Percentiles rank a stretch among this genome's conserved stretches.
Evolutionary conservation across 2,113 vertebrate genomes (phyloP).

Genomic region (Aramus guarauna): DNA sequence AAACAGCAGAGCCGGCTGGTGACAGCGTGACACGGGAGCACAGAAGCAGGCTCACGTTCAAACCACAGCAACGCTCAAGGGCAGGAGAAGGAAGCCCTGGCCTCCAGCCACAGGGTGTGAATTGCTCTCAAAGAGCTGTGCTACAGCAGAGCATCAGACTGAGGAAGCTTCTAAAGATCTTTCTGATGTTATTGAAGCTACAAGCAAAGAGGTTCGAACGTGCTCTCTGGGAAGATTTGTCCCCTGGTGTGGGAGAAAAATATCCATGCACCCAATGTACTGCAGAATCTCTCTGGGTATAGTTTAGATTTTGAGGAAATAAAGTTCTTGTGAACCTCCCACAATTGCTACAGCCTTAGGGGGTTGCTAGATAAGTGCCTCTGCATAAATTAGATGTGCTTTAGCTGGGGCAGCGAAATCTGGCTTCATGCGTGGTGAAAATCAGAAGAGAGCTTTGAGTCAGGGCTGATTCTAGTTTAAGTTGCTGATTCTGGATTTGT

Average conservation of each 20-base stretch:
- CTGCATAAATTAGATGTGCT: neutral
- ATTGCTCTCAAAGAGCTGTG: neutral
- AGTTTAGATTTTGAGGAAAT: neutral
- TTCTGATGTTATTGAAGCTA: neutral
- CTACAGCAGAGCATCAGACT: neutral
- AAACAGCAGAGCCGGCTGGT: neutral
- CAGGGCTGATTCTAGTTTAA: neutral
- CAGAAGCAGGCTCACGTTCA: neutral
- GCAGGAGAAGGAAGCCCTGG: neutral
- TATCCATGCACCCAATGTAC: neutral
- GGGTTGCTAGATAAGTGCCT: neutral
- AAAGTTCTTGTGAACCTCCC: neutral
- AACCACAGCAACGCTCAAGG: neutral
- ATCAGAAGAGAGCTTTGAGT: neutral
- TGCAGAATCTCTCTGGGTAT: neutral
- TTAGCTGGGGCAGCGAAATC: neutral
- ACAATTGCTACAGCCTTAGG: neutral
- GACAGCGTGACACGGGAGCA: neutral
- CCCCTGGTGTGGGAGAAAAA: neutral
- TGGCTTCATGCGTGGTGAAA: fast-evolving
- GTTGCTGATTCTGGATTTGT: neutral
- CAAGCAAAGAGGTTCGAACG: neutral
- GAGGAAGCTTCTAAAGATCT: neutral
- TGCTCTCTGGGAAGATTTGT: neutral
- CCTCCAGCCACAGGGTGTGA: neutral